A percentile compares a stretch with the other conserved stretches of the same genome.
phyloP scores from a whole-genome alignment of 2,888 invertebrate genomes.

The Acrocera orbiculus region DNA sequence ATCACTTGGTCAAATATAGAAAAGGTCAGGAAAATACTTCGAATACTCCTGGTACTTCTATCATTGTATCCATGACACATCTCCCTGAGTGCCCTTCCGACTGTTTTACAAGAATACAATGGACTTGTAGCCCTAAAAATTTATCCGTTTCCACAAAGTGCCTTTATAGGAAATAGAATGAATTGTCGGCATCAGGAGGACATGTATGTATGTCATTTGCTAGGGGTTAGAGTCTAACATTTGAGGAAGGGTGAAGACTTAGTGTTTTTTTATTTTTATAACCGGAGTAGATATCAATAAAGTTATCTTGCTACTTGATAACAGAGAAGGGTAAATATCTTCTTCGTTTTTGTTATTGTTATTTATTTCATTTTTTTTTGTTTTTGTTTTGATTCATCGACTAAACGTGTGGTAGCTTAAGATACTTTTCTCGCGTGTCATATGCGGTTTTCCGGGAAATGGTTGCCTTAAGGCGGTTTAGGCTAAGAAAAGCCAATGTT shows the following conservation, averaged over 20 bases:
- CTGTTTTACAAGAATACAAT: slow-evolving; percentile 13
- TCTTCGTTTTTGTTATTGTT: too few relatives aligned
- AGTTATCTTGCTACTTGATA: slow-evolving; percentile 10
- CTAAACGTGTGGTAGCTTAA: too few relatives aligned
- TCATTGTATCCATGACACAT: slow-evolving; percentile 11
- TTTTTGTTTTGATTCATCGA: too few relatives aligned
- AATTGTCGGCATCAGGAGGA: neutral
- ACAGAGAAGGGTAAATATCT: too few relatives aligned
- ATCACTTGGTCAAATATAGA: neutral
- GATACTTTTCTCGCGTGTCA: too few relatives aligned
- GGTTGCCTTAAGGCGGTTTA: too few relatives aligned
- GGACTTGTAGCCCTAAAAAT: slow-evolving; percentile 10
- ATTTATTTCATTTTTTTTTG: too few relatives aligned
- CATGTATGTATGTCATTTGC: neutral
- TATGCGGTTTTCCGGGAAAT: too few relatives aligned
- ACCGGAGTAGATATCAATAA: slow-evolving; percentile 10
- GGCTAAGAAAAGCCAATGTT: too few relatives aligned
- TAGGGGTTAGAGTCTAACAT: neutral
- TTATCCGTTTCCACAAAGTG: slow-evolving; percentile 12
- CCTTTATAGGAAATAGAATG: slow-evolving; percentile 6
- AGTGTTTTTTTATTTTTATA: slow-evolving; percentile 6
- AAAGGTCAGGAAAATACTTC: neutral
- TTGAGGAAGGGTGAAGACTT: slow-evolving; percentile 2
- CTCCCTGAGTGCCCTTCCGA: neutral
- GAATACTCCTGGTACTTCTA: neutral